A percentile compares a stretch with the other conserved stretches of the same genome.
Conservation (phyloP, 2,888 invertebrate genomes). For the Plebejus melissa region DNA sequence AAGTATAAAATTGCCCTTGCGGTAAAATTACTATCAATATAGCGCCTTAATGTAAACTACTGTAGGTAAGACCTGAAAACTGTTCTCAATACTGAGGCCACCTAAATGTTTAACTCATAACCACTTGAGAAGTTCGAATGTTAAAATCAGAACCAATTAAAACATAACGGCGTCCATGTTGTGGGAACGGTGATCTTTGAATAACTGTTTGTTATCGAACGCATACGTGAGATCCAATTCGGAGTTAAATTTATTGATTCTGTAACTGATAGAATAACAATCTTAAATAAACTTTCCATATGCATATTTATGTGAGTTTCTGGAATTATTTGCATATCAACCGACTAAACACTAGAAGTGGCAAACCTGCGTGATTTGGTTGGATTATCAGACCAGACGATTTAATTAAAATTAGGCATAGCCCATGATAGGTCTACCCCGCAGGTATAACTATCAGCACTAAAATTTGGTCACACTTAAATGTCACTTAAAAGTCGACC, state of each 20-base stretch:
- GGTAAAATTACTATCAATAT: no score
- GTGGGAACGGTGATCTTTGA: constrained; percentile 25
- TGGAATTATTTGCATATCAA: not conserved
- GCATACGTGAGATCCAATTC: not conserved
- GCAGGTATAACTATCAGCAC: not conserved
- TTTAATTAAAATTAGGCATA: no score
- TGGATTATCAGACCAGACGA: no score
- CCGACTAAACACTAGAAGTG: not conserved
- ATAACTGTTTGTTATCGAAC: constrained; percentile 18
- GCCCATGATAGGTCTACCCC: not conserved
- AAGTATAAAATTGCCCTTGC: no score
- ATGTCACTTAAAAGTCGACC: not conserved
- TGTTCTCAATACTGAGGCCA: not conserved
- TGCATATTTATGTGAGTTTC: not conserved
- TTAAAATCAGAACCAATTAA: constrained; percentile 19
- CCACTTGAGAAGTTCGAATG: constrained; percentile 1
- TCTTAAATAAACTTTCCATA: not conserved
- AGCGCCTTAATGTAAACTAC: not conserved
- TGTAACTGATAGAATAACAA: not conserved
- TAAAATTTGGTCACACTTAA: not conserved
- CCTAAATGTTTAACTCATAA: not conserved
- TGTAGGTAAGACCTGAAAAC: not conserved
- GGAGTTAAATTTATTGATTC: constrained; percentile 1
- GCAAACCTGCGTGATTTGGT: not conserved
- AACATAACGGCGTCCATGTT: constrained; percentile 12